Evolutionary conservation across 2,113 vertebrate species (phyloP).

Genomic region (Chiloscyllium plagiosum): DNA sequence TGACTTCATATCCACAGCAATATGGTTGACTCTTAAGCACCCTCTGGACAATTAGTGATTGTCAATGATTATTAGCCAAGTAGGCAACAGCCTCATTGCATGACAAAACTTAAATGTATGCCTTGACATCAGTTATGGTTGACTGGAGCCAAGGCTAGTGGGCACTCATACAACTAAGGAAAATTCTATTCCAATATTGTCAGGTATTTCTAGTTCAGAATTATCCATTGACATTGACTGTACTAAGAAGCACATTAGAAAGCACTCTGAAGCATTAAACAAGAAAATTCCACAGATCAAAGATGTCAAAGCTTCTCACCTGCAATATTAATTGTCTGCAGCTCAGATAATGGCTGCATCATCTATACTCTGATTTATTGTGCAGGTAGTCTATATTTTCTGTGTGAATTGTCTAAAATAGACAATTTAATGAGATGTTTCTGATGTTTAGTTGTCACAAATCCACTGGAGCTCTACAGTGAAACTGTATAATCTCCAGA

Average conservation of each 20-base stretch:
- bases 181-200: neutral
- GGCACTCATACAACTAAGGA: neutral
- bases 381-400: neutral
- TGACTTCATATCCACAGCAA: no score
- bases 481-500: neutral
- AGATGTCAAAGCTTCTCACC: neutral
- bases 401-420: neutral
- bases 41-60: no score
- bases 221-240: neutral
- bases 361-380: neutral
- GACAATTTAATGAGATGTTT: neutral
- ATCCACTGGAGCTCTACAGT: neutral
- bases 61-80: no score
- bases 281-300: neutral
- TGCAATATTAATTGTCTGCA: neutral
- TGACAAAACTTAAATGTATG: no score
- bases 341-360: neutral
- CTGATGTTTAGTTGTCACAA: neutral
- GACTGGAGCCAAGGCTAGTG: neutral
- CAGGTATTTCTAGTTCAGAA: neutral
- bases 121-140: neutral
- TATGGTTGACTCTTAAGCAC: no score
- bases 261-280: neutral
- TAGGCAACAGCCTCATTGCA: no score
- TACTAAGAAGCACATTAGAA: neutral